These are phyloP conservation scores for Barypeithes pellucidus DNA, from an alignment of 2,888 invertebrate species.

Conservation along the genomic window DNA sequence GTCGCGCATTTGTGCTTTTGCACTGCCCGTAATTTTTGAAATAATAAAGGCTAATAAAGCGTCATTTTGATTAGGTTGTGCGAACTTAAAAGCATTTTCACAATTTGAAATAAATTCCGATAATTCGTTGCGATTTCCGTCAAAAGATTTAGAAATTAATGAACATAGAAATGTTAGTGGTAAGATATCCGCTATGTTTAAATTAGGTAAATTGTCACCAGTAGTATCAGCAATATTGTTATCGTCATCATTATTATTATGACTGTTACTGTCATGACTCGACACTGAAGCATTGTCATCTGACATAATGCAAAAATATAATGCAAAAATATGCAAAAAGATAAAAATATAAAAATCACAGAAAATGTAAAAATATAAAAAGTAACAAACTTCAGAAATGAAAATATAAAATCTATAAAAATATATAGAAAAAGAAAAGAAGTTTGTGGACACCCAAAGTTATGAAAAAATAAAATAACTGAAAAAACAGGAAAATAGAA, in stretches of 20 bases:
- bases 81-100: conserved; percentile 32
- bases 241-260: neutral
- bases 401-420: neutral
- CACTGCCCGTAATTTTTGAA: conserved; percentile 7
- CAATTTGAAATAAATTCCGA: conserved; percentile 33
- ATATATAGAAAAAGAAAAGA: too few species aligned
- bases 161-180: conserved; percentile 22
- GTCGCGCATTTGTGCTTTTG: conserved; percentile 25
- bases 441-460: neutral
- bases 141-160: conserved; percentile 30
- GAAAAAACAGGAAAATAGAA: neutral
- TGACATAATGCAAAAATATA: too few species aligned
- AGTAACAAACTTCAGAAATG: neutral
- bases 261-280: too few species aligned
- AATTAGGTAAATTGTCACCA: too few species aligned
- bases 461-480: neutral
- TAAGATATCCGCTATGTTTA: neutral
- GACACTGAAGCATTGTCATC: too few species aligned
- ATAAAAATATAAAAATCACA: too few species aligned
- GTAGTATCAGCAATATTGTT: neutral
- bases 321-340: too few species aligned
- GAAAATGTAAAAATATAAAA: neutral
- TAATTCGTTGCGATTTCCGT: conserved; percentile 31
- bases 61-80: conserved; percentile 10
- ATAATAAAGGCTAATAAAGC: conserved; percentile 10